A percentile compares a stretch with the other conserved stretches of the same genome.
phyloP scores from a whole-genome alignment of 2,113 vertebrate species.

The Andinoacara biseriatus region DNA sequence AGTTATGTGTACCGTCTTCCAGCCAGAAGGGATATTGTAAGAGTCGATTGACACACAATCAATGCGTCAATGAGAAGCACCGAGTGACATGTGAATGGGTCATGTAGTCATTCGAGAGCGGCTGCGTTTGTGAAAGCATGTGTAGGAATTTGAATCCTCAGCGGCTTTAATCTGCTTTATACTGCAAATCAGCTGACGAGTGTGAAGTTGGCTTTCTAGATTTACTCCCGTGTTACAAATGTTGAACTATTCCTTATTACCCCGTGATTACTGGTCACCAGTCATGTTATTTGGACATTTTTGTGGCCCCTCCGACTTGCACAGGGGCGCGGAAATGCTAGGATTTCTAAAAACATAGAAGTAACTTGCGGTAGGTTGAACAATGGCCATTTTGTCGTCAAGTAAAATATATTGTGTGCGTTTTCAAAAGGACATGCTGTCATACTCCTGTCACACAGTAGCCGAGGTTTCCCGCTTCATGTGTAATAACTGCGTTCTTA shows the following conservation, averaged over 20 bases:
- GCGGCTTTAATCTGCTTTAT: conserved; percentile 58
- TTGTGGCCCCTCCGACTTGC: conserved; percentile 33
- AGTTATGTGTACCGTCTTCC: background rate
- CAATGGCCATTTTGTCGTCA: conserved; percentile 54
- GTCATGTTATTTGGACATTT: conserved; percentile 25
- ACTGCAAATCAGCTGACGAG: conserved; percentile 65
- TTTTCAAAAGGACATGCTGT: conserved; percentile 4
- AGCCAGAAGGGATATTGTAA: background rate
- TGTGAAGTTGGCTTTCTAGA: conserved; percentile 29
- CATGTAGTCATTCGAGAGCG: background rate
- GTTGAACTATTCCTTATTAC: conserved; percentile 38
- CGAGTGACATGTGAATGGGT: background rate
- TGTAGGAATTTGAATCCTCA: conserved; percentile 47
- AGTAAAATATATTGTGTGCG: conserved; percentile 28
- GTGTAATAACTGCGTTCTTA: conserved; percentile 17
- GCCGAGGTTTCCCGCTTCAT: background rate
- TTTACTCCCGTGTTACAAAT: conserved; percentile 4
- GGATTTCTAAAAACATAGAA: conserved; percentile 57
- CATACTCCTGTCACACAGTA: background rate
- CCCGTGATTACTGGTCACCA: conserved; percentile 34
- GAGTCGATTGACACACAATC: background rate
- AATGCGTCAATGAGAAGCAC: background rate
- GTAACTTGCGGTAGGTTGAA: conserved; percentile 41
- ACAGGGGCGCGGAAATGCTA: conserved; percentile 46
- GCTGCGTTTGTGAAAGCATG: conserved; percentile 32